Evolutionary conservation across 2,888 invertebrate genomes (phyloP), one percentile per base, ranked within the genome.

Genomic region (Lasius fuliginosus): DNA sequence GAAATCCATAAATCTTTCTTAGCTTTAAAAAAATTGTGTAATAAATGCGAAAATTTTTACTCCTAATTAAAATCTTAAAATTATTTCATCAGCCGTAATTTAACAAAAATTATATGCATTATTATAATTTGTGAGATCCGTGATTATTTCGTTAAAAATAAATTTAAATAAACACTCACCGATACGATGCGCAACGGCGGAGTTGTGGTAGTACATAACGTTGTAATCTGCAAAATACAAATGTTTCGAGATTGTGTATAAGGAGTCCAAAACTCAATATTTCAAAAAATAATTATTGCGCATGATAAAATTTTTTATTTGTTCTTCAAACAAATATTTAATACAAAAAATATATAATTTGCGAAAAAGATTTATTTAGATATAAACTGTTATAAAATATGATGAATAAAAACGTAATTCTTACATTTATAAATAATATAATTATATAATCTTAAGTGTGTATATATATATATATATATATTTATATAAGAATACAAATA

Each of bases 131-230:
- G 12, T 53, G 9, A 49, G 4, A 49, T 12, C 5, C 8, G 18
- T 1, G 40, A 64, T 75, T 64, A 15, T 64, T 74, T 60, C 42
- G 8, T 53, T 53, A n/a, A 53, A 53, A 53, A n/a, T 53, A 49
- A 49, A 49, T 53, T 53, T n/a, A n/a, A 23, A 23, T 23, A 23
- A 23, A 23, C 8, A 53, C 3, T 53, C n/a, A 8, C 8, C 53
- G 53, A 53, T 53, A n/a, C 8, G 46, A 49, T 49, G 15, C 1
- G 8, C 8, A 53, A n/a, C 3, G 6, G 2, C 0, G 3, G 53
- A 53, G 8, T 49, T 46, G 23, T 23, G 23, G 2, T n/a, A n/a
- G 2, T n/a, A 49, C n/a, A 8, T 8, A 53, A 53, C n/a, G n/a
- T 53, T n/a, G 53, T n/a, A 2, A n/a, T 8, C 1, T 53, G n/a